A percentile compares a stretch with the other conserved stretches of the same genome.
Conservation (phyloP, 2,888 invertebrate species). For the Alloscopus bannaensis region DNA sequence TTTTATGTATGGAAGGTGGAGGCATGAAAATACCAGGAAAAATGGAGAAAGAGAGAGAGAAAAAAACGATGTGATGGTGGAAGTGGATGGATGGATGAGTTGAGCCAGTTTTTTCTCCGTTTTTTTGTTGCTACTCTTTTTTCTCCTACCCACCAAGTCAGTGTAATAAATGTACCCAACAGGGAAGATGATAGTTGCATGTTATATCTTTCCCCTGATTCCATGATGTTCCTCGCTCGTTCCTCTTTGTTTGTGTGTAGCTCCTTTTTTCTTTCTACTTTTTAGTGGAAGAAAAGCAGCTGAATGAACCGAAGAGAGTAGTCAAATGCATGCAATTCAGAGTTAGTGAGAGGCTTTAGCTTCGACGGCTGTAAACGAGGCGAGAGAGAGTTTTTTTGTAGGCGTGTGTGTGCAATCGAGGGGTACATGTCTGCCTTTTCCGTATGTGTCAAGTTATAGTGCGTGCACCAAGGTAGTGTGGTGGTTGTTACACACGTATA, state of each 20-base stretch:
- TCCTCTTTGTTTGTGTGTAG: too few relatives aligned
- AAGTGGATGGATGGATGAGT: constrained; percentile 55
- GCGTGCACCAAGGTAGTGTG: too few relatives aligned
- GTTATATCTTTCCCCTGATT: constrained; percentile 47
- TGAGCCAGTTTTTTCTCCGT: constrained; percentile 36
- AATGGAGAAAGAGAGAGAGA: constrained; percentile 33
- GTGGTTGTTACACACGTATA: too few relatives aligned
- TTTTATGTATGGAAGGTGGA: constrained; percentile 11
- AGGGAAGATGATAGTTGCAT: constrained; percentile 57
- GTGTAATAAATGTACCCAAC: constrained; percentile 55
- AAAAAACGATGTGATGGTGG: constrained; percentile 36
- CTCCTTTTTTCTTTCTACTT: too few relatives aligned
- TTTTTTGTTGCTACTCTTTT: constrained; percentile 34
- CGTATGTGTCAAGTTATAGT: too few relatives aligned
- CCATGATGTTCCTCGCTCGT: constrained; percentile 10
- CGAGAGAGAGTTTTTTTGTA: constrained; percentile 38
- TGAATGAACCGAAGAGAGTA: constrained; percentile 30
- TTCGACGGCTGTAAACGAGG: constrained; percentile 36
- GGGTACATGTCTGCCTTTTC: too few relatives aligned
- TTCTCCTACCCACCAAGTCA: constrained; percentile 38
- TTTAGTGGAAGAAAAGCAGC: constrained; percentile 26
- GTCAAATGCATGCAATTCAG: neutral
- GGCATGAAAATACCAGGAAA: too few relatives aligned
- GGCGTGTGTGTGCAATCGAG: constrained; percentile 20
- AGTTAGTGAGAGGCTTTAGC: neutral